These are phyloP conservation scores for Lagopus muta DNA, from an alignment of 2,113 vertebrate genomes.

Conservation along the genomic window DNA sequence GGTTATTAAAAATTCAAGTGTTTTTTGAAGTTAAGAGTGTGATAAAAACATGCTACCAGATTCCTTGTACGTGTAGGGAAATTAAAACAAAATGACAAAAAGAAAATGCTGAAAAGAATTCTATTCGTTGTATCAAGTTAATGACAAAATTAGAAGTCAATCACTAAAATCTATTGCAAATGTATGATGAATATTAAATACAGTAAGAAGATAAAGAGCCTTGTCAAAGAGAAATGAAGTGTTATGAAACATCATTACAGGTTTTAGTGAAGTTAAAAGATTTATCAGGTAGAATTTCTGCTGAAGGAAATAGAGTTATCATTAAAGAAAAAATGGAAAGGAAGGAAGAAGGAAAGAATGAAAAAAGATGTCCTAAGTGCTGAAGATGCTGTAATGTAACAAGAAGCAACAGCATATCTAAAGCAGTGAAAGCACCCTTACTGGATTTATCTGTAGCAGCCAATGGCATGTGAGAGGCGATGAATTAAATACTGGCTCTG, in stretches of 20 bases:
- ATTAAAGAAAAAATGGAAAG: background rate
- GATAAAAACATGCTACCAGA: background rate
- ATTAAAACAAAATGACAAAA: background rate
- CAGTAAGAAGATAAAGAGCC: background rate
- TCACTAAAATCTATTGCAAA: background rate
- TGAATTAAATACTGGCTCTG: slow-evolving; percentile 13
- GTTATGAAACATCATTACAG: background rate
- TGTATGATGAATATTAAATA: background rate
- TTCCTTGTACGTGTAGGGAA: background rate
- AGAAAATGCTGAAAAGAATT: background rate
- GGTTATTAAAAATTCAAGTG: background rate
- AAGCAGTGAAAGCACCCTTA: slow-evolving; percentile 36
- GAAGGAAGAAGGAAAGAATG: background rate
- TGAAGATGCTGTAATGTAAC: slow-evolving; percentile 36
- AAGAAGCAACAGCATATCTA: slow-evolving; percentile 23
- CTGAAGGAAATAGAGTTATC: background rate
- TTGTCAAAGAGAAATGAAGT: slow-evolving; percentile 36
- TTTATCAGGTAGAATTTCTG: slow-evolving; percentile 15
- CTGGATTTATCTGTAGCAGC: slow-evolving; percentile 29
- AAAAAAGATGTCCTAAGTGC: background rate
- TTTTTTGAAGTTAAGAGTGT: background rate
- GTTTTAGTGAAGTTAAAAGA: slow-evolving; percentile 61
- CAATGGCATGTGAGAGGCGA: slow-evolving; percentile 27
- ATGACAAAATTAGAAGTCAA: background rate
- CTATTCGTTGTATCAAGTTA: background rate